Evolutionary conservation across 2,797 vertebrate species (phyloP), one percentile per base, ranked within the genome.

Genomic region (Zonotrichia albicollis): DNA sequence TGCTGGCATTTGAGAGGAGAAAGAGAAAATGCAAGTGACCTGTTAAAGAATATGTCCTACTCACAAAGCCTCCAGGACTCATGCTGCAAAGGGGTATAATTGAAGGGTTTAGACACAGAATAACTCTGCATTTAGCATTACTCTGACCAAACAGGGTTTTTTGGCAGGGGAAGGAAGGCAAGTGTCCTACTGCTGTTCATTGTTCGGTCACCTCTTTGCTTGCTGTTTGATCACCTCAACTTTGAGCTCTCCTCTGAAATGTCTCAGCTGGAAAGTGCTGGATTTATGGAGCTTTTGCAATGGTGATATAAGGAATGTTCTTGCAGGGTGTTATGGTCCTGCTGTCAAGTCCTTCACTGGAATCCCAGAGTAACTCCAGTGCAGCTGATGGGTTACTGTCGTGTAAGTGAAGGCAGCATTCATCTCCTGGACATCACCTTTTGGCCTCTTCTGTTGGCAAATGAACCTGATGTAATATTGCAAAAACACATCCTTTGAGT

Each of bases 401-500:
- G 0, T 71, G 25, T 65, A 80, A 84, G n/a, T 42, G 85, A 87
- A 93, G 70, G 91, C 80, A 84, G 71, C 2, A 14, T 87, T 94
- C 94, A 87, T 89, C 87, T 90, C 91, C 90, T 82, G 88, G 88
- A 84, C 0, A 2, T 82, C 88, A 94, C 94, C 96, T 93, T 94
- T 90, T 95, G 93, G 86, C 79, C 79, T 36, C 42, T 81, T 96
- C 90, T 87, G 54, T 71, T 90, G 93, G 96, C 84, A 94, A 90
- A 91, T 48, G 58, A 93, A 90, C 66, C 93, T 91, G 73, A 61
- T 45, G 57, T 62, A 90, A 94, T 90, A 86, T 88, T 91, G 85
- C 84, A 93, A 88, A 95, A 96, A 89, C 86, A 94, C 75, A 72
- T 90, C 91, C 50, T 86, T 90, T 82, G 93, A 92, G 50, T 45